Evolutionary conservation across 2,888 invertebrate genomes (phyloP).

Genomic region (Bellardia pandia): DNA sequence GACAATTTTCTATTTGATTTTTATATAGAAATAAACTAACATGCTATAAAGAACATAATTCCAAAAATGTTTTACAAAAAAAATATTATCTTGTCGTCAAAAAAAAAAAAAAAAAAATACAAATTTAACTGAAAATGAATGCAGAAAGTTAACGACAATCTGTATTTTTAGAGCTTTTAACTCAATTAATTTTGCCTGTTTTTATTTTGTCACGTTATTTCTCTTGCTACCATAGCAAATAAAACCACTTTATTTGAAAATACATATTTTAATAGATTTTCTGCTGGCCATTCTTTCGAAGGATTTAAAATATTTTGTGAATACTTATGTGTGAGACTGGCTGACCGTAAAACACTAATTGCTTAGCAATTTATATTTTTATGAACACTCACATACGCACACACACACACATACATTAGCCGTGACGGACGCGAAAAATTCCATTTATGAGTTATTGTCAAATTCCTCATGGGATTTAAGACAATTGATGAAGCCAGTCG

Average conservation of each 20-base stretch:
- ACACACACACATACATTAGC: constrained; percentile 58
- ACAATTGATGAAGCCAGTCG: constrained; percentile 65
- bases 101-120: no score
- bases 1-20: no score
- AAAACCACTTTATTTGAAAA: constrained; percentile 49
- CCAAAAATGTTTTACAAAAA: no score
- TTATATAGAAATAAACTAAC: no score
- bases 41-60: no score
- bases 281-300: constrained; percentile 3
- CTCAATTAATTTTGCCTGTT: not conserved
- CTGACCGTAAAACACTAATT: constrained; percentile 64
- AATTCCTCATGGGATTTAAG: constrained; percentile 74
- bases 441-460: constrained; percentile 74
- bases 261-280: constrained; percentile 55
- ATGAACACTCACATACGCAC: constrained; percentile 51
- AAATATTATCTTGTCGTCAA: no score
- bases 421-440: constrained; percentile 71
- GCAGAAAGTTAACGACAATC: no score
- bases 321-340: constrained; percentile 7
- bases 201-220: constrained; percentile 17
- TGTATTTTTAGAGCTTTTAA: not conserved
- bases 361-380: constrained; percentile 72
- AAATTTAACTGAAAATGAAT: no score
- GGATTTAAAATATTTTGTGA: constrained; percentile 24
- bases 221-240: not conserved